Evolutionary conservation across 2,888 invertebrate species (phyloP).

Genomic region (Odontomyia ornata): DNA sequence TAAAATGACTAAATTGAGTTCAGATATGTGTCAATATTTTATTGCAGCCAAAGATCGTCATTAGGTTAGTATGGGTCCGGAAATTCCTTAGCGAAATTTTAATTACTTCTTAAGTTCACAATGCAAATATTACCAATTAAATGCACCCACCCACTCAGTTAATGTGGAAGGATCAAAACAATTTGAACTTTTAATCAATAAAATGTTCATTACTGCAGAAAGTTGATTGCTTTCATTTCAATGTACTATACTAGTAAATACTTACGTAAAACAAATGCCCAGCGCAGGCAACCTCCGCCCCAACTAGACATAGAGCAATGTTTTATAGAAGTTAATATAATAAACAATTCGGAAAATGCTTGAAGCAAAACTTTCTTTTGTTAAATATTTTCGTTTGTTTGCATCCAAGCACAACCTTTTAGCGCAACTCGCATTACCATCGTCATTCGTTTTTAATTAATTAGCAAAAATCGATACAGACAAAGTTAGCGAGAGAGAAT

Average conservation of each 20-base stretch:
- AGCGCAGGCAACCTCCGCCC: too few species aligned
- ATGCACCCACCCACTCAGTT: background rate
- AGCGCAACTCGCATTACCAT: background rate
- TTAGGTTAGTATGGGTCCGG: too few species aligned
- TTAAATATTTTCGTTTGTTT: background rate
- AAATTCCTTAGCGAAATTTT: too few species aligned
- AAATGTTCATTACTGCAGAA: background rate
- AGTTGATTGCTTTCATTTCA: background rate
- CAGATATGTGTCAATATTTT: too few species aligned
- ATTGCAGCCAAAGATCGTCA: too few species aligned
- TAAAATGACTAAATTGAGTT: too few species aligned
- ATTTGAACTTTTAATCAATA: background rate
- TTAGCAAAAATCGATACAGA: background rate
- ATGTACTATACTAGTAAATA: background rate
- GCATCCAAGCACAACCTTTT: background rate
- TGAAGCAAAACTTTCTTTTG: background rate
- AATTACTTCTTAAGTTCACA: background rate
- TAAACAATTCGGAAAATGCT: background rate
- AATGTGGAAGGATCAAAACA: background rate
- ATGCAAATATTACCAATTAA: background rate
- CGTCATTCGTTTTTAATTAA: conserved; percentile 7
- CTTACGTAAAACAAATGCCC: too few species aligned
- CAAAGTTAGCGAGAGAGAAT: too few species aligned
- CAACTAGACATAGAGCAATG: too few species aligned
- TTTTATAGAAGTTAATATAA: background rate